phyloP scores from a whole-genome alignment of 2,113 vertebrate species.

The Microcebus ravelobensis region DNA sequence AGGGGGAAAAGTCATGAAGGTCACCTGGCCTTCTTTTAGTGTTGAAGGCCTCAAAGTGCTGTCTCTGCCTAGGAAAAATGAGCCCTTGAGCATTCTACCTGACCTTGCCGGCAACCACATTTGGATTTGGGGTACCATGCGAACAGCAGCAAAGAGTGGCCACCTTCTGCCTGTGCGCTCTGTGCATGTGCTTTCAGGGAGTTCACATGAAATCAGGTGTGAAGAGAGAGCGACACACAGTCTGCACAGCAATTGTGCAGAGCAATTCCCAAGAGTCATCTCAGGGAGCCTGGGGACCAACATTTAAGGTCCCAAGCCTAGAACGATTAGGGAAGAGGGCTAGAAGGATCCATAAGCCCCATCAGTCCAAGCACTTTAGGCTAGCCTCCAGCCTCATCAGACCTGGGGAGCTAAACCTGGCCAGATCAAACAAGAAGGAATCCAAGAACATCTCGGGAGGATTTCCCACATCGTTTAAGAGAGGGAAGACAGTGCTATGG shows the following conservation, averaged over 20 bases:
- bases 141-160: not conserved
- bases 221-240: not conserved
- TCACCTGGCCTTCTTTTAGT: not conserved
- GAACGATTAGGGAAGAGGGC: not conserved
- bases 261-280: not conserved
- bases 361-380: fast-evolving
- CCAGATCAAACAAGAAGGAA: not conserved
- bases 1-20: not conserved
- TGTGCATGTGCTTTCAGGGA: fast-evolving
- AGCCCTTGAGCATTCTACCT: not conserved
- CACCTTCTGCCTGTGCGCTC: not conserved
- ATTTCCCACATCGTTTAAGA: not conserved
- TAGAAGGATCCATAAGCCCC: not conserved
- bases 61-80: not conserved
- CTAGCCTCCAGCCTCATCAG: not conserved
- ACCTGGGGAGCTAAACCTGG: not conserved
- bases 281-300: not conserved
- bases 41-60: not conserved
- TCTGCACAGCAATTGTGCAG: not conserved
- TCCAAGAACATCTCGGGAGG: not conserved
- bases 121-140: not conserved
- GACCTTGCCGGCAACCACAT: fast-evolving
- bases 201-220: fast-evolving
- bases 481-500: not conserved
- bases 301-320: not conserved